A percentile compares a stretch with the other conserved stretches of the same genome.
Conservation (phyloP, 2,888 invertebrate genomes). For the Isoperla grammatica region DNA sequence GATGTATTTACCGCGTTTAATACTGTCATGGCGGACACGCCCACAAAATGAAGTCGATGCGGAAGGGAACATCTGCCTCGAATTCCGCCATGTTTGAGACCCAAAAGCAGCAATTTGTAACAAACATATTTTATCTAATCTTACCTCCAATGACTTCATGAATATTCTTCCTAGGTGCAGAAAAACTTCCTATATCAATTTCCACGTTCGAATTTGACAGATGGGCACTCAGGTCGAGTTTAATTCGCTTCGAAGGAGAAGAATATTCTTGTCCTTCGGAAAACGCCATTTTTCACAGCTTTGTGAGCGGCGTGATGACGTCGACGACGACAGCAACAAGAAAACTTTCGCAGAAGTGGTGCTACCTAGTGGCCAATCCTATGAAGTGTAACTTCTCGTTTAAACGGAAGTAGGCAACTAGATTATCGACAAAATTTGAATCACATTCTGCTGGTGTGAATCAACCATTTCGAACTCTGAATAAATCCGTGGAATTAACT, state of each 20-base stretch:
- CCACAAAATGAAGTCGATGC: slow-evolving; percentile 26
- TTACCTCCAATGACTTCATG: slow-evolving; percentile 29
- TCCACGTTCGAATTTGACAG: slow-evolving; percentile 29
- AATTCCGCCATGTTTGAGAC: slow-evolving; percentile 30
- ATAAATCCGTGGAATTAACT: too few species aligned
- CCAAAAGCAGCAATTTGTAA: slow-evolving; percentile 26
- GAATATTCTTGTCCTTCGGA: slow-evolving; percentile 32
- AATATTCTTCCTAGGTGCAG: slow-evolving; percentile 29
- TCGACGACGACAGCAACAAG: too few species aligned
- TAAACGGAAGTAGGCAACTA: too few species aligned
- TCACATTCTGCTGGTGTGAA: too few species aligned
- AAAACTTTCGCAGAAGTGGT: too few species aligned
- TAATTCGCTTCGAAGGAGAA: slow-evolving; percentile 33
- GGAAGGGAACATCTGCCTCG: slow-evolving; percentile 13
- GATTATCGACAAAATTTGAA: too few species aligned
- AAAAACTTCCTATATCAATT: slow-evolving; percentile 29
- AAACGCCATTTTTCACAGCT: slow-evolving; percentile 33
- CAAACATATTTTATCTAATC: slow-evolving; percentile 25
- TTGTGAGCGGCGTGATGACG: slow-evolving; percentile 15
- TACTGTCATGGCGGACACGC: slow-evolving; percentile 28
- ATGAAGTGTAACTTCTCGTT: too few species aligned
- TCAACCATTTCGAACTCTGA: too few species aligned
- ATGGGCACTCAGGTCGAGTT: slow-evolving; percentile 31
- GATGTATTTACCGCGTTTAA: slow-evolving; percentile 5
- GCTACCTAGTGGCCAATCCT: too few species aligned